Base-by-base conservation (phyloP, 2,797 vertebrate genomes). In the Mus caroli region DNA sequence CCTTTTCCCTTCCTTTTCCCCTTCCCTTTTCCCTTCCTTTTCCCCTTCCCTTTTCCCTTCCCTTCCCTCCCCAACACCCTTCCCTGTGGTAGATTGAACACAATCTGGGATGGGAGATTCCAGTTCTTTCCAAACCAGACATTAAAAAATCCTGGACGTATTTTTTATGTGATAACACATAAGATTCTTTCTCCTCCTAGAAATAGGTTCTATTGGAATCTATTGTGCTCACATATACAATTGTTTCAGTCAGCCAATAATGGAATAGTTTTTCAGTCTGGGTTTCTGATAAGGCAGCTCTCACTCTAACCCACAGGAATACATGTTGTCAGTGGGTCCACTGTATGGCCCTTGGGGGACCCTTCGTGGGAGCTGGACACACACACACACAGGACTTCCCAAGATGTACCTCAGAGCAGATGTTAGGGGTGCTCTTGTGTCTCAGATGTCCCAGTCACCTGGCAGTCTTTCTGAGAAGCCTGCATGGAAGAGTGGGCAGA, bases 191-290 rank as follows among this genome's bases (percentile, higher is more conserved):
- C 24, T 84, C 24, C 28, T 50, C n/a, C 90, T 86, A 56, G 64
- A 79, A 86, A 75, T 52, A 46, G 80, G 40, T 91, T 83, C 90
- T 94, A 64, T 78, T 83, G 46, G 82, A 94, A 40, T 92, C 64
- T 37, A 6, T 90, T 85, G 20, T 76, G 37, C 56, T 87, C 11
- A 82, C 40, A 84, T 50, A 92, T 43, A n/a, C 8, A 34, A 87
- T 83, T 40, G 24, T n/a, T 88, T 79, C 43, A 50, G 64, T 54
- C 43, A 79, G 56, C 34, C 20, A 52, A 52, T 71, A 83, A 77
- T 83, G 58, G 50, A 46, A 28, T 50, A 71, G 52, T 64, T 34
- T 75, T 22, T 94, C 62, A 84, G 46, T 84, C 78, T 79, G 54
- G 73, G 85, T 58, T 80, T 79, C 34, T 34, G 56, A 73, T 40